Conservation (phyloP, 2,797 vertebrate species). For the Macropus fuliginosus region DNA sequence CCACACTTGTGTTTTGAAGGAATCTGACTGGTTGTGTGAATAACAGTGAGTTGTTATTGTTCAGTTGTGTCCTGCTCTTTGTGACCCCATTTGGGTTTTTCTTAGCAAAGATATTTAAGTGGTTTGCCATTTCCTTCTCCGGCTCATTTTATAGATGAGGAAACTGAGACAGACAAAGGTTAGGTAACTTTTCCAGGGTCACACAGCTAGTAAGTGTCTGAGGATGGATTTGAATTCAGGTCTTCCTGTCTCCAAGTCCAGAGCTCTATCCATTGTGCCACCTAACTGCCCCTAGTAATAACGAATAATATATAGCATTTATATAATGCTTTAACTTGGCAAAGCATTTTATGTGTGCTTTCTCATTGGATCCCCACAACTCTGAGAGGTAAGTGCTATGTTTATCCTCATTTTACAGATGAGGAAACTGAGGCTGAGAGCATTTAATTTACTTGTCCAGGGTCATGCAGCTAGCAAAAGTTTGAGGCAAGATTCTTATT, state of each 20-base stretch:
- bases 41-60: neutral
- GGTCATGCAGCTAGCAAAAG: neutral
- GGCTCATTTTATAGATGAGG: neutral
- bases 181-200: neutral
- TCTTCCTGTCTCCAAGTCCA: neutral
- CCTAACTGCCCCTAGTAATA: neutral
- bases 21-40: neutral
- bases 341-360: neutral
- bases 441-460: neutral
- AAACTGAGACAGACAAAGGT: neutral
- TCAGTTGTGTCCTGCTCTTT: neutral
- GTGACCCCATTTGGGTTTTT: neutral
- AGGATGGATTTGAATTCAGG: neutral
- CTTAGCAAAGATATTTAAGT: neutral
- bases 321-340: neutral
- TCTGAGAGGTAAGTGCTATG: neutral
- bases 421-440: neutral
- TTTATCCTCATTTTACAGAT: neutral
- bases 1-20: neutral
- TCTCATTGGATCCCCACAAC: neutral
- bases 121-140: neutral
- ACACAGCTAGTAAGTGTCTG: neutral
- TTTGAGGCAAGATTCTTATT: neutral
- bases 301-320: neutral
- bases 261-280: neutral